Evolutionary conservation across 2,797 vertebrate genomes (phyloP), one percentile per base, ranked within the genome.

Genomic region (Microhierax caerulescens): DNA sequence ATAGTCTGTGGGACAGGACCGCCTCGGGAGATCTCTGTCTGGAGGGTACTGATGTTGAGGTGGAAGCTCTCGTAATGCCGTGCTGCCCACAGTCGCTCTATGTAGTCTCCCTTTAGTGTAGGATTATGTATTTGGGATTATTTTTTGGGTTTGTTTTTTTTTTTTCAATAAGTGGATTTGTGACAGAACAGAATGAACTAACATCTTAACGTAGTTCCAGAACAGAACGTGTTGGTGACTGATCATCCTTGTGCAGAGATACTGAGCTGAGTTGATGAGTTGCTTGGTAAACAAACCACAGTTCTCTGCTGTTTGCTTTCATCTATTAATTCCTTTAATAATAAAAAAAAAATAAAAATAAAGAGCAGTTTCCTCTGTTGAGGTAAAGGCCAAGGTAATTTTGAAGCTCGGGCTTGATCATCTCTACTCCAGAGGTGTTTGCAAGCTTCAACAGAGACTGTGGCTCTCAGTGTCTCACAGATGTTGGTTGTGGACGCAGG

Each of bases 401-500:
- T 9, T 14, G 43, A 13, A 47, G 43, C 37, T 34, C 15, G 34
- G 23, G 18, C 45, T 51, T 37, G 25, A 19, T n/a, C 48, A 16
- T 32, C n/a, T 10, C 6, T 43, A 22, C 18, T 57, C 27, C 30
- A 34, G 67, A 22, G 56, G 30, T 25, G 4, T 51, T 22, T 14
- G 15, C 5, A 39, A 24, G 53, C 67, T 45, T 12, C 17, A 16
- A 28, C 80, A 37, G 91, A 5, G n/a, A 5, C 53, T 3, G 23
- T 2, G 18, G 51, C 45, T 64, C 70, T 23, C 10, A 37, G 37
- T 10, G 37, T 37, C 37, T 37, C 11, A 3, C 64, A 18, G 56
- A 3, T 4, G 4, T 17, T 0, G 4, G 19, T 36, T 4, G 9
- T 10, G 54, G 25, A 10, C 30, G 57, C 34, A 25, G 23, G 11